Percentiles rank a stretch among this genome's conserved stretches.
Evolutionary conservation across 64 coral and sea anemone species (phyloP).

Genomic region (Stichodactyla mertensii): DNA sequence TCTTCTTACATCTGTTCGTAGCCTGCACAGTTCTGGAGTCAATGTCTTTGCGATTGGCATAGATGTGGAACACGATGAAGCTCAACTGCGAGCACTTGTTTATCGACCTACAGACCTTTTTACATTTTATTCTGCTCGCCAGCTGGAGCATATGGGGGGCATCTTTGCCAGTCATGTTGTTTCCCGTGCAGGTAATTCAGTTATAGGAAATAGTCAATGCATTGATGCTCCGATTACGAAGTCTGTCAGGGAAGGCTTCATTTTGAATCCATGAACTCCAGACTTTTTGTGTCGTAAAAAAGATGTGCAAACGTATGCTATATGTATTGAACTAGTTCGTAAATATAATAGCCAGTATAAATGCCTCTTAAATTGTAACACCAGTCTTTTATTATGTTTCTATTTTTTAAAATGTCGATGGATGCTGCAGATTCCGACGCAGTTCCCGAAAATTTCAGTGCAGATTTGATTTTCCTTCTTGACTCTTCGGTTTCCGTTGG

Average conservation of each 20-base stretch:
- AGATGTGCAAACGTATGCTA: too few species aligned
- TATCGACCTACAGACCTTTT: constrained; percentile 22
- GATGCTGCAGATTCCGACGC: not conserved
- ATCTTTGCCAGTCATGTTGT: constrained; percentile 10
- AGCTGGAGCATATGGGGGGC: not conserved
- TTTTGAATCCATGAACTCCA: too few species aligned
- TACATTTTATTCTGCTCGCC: not conserved
- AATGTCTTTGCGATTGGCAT: constrained; percentile 23
- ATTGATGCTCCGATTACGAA: not conserved
- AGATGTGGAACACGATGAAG: constrained; percentile 15
- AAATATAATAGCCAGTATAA: not conserved
- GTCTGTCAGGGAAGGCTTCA: too few species aligned
- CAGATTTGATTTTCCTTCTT: constrained; percentile 40
- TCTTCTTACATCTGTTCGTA: constrained; percentile 1
- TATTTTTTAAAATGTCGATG: not conserved
- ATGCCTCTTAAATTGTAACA: not conserved
- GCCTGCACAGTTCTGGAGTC: not conserved
- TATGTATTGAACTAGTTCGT: too few species aligned
- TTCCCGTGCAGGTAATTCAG: constrained; percentile 21
- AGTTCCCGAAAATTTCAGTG: constrained; percentile 36
- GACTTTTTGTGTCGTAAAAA: too few species aligned
- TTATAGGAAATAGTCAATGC: not conserved
- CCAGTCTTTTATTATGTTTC: not conserved
- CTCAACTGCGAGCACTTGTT: constrained; percentile 18
- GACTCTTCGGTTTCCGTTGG: constrained; percentile 44